Percentiles rank a stretch among this genome's conserved stretches.
Evolutionary conservation across 2,797 vertebrate genomes (phyloP).

Genomic region (Gambelia wislizenii): DNA sequence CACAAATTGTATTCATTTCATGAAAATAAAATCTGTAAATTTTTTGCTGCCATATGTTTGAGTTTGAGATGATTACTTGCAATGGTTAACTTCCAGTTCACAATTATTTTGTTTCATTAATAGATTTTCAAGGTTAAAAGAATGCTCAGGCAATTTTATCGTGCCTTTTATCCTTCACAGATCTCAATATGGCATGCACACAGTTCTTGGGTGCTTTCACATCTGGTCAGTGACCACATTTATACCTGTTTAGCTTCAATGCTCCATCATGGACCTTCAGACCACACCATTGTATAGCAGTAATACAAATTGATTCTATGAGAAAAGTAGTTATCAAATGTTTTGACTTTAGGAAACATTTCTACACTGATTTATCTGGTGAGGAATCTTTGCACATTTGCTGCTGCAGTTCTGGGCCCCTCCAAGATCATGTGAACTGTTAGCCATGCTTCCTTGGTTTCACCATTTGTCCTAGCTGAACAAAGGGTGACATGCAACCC

Average conservation of each 20-base stretch:
- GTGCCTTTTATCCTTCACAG: neutral
- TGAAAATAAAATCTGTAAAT: neutral
- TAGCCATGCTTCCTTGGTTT: neutral
- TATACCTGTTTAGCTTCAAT: neutral
- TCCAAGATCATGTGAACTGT: too few species aligned
- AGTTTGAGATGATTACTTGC: neutral
- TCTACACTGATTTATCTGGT: neutral
- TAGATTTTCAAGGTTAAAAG: neutral
- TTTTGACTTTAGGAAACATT: too few species aligned
- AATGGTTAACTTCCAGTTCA: neutral
- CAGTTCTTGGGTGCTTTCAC: neutral
- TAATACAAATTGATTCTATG: neutral
- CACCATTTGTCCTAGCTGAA: neutral
- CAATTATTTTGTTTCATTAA: neutral
- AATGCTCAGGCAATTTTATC: neutral
- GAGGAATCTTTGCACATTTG: neutral
- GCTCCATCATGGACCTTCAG: neutral
- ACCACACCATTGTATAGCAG: neutral
- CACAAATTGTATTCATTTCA: neutral
- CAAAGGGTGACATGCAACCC: neutral
- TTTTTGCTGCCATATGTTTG: too few species aligned
- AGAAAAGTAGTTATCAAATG: neutral
- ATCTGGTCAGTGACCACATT: neutral
- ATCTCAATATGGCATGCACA: neutral
- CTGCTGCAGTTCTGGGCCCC: neutral